These are phyloP conservation scores for Potamilus streckersoni DNA, from an alignment of 1,140 invertebrate genomes.

Conservation along the genomic window DNA sequence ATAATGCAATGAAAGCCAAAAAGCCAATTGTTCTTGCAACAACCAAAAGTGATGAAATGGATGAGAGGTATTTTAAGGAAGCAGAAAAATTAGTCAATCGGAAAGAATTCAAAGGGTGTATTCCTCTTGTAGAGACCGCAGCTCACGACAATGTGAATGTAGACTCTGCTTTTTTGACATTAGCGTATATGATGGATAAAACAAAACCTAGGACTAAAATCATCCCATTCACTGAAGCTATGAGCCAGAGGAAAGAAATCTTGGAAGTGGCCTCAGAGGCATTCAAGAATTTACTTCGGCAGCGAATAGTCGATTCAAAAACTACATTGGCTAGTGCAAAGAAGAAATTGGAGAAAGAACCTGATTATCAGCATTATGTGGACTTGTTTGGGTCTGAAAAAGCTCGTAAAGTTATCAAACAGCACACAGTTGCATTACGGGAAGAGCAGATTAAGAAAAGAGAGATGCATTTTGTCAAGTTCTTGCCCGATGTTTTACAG, in stretches of 20 bases:
- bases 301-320: slow-evolving; percentile 79
- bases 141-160: slow-evolving; percentile 98
- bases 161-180: slow-evolving; percentile 90
- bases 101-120: slow-evolving; percentile 88
- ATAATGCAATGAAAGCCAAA: slow-evolving; percentile 74
- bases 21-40: slow-evolving; percentile 96
- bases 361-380: slow-evolving; percentile 91
- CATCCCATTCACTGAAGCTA: slow-evolving; percentile 87
- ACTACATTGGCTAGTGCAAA: slow-evolving; percentile 87
- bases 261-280: slow-evolving; percentile 76
- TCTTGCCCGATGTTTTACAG: slow-evolving; percentile 83
- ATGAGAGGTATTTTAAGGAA: slow-evolving; percentile 88
- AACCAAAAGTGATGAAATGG: slow-evolving; percentile 96
- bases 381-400: slow-evolving; percentile 90
- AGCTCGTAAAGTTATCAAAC: slow-evolving; percentile 82
- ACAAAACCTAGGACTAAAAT: slow-evolving; percentile 77
- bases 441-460: slow-evolving; percentile 86
- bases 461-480: slow-evolving; percentile 83
- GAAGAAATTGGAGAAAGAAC: slow-evolving; percentile 87
- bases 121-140: slow-evolving; percentile 93
- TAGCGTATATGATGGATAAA: slow-evolving; percentile 92
- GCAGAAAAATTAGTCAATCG: slow-evolving; percentile 88
- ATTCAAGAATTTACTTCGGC: slow-evolving; percentile 54
- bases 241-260: slow-evolving; percentile 86
- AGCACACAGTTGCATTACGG: slow-evolving; percentile 86